Evolutionary conservation across 2,797 vertebrate genomes (phyloP).

Genomic region (Trematomus bernacchii): DNA sequence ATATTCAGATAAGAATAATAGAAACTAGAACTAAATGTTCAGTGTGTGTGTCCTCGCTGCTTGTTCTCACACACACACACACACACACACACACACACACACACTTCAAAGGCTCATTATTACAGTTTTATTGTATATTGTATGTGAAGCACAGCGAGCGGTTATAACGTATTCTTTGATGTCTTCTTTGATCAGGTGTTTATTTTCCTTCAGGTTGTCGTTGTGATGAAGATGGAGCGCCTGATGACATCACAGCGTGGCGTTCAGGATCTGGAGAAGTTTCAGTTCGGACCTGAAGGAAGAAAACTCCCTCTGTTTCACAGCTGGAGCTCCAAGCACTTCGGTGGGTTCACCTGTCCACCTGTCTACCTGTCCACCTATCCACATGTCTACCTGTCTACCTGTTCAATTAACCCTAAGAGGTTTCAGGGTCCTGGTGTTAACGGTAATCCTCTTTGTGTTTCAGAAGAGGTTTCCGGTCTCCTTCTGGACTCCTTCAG

Average conservation of each 20-base stretch:
- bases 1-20: too few species aligned
- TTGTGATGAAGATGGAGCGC: constrained; percentile 93
- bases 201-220: constrained; percentile 78
- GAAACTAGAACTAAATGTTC: too few species aligned
- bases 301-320: constrained; percentile 86
- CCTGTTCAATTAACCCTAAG: too few species aligned
- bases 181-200: too few species aligned
- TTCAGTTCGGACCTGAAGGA: constrained; percentile 80
- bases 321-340: constrained; percentile 89
- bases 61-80: too few species aligned
- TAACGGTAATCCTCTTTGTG: background rate
- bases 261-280: constrained; percentile 90
- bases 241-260: constrained; percentile 87
- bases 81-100: too few species aligned
- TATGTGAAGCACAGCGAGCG: too few species aligned
- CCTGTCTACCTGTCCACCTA: background rate
- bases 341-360: constrained; percentile 84
- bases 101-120: too few species aligned
- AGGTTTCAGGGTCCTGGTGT: too few species aligned
- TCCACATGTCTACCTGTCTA: background rate
- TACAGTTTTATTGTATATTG: too few species aligned
- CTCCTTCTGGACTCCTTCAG: constrained; percentile 86
- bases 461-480: constrained; percentile 84
- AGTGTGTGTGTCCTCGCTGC: too few species aligned
- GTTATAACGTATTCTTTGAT: too few species aligned